Conservation (phyloP, 2,113 vertebrate species). For the Rhinogobius similis region DNA sequence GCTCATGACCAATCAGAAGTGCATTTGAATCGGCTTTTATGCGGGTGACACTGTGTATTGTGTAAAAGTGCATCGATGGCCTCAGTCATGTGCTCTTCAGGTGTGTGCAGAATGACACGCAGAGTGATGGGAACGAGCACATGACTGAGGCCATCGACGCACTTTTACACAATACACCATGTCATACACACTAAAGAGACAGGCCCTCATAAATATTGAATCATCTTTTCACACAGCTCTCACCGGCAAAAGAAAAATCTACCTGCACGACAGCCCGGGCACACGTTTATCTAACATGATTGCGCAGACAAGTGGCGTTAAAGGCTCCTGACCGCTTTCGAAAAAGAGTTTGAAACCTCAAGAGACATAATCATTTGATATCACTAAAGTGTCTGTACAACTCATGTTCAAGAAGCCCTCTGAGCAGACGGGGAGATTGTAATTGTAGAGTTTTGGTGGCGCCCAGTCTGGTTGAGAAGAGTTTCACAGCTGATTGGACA, state of each 20-base stretch:
- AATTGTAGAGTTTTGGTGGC: conserved; percentile 25
- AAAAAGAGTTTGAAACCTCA: conserved; percentile 2
- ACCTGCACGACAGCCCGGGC: conserved; percentile 11
- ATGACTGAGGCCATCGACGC: no score
- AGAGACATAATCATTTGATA: conserved; percentile 6
- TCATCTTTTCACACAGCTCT: conserved; percentile 11
- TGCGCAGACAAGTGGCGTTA: conserved; percentile 7
- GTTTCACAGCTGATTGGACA: conserved; percentile 17
- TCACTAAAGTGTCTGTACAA: background rate
- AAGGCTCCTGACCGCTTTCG: background rate
- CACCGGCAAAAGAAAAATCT: conserved; percentile 17
- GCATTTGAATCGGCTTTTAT: conserved; percentile 12
- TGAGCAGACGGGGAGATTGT: conserved; percentile 2
- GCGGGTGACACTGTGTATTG: background rate
- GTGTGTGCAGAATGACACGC: conserved; percentile 12
- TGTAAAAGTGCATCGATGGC: conserved; percentile 12
- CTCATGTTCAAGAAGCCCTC: conserved; percentile 17
- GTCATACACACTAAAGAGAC: conserved; percentile 12
- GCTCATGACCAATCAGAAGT: conserved; percentile 20
- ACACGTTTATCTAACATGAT: conserved; percentile 13
- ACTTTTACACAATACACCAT: conserved; percentile 26
- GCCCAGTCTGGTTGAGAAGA: conserved; percentile 12
- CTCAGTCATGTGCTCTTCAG: background rate
- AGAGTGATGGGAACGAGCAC: conserved; percentile 17
- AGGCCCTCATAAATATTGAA: conserved; percentile 5